phyloP scores from a whole-genome alignment of 2,888 invertebrate species.

The Ectemnius lituratus region DNA sequence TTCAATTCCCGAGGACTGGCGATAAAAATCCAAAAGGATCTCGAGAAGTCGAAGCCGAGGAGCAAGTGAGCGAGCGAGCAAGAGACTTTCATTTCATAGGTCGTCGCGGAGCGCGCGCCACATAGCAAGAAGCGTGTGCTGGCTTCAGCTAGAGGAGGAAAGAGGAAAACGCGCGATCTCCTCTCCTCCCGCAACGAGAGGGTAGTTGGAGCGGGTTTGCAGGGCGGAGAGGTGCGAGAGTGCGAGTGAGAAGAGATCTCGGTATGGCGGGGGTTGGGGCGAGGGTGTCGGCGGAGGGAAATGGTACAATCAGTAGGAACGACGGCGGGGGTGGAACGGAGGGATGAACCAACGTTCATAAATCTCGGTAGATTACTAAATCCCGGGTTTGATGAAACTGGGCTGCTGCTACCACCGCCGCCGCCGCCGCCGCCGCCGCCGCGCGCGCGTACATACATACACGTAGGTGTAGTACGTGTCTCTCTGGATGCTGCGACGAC shows the following conservation, averaged over 20 bases:
- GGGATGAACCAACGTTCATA: constrained; percentile 75
- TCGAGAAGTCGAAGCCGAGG: constrained; percentile 44
- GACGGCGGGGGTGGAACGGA: constrained; percentile 58
- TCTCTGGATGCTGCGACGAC: constrained; percentile 1
- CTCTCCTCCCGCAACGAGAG: too few relatives aligned
- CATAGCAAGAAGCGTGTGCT: too few relatives aligned
- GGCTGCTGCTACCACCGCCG: constrained; percentile 35
- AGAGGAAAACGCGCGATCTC: too few relatives aligned
- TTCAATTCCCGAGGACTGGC: constrained; percentile 42
- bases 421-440: too few relatives aligned
- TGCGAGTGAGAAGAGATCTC: neutral
- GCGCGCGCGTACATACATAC: constrained; percentile 45
- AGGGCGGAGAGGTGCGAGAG: neutral
- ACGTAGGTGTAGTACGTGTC: constrained; percentile 47
- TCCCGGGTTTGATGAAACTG: constrained; percentile 76
- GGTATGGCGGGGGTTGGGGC: constrained; percentile 15
- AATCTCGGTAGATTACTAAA: constrained; percentile 78
- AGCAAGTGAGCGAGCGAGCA: too few relatives aligned
- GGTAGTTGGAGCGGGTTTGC: neutral
- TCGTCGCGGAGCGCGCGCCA: constrained; percentile 30
- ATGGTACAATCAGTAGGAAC: constrained; percentile 67
- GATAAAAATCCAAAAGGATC: constrained; percentile 61
- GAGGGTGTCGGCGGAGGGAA: constrained; percentile 54
- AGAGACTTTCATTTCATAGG: constrained; percentile 58
- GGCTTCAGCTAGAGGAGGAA: too few relatives aligned